Percentiles rank a stretch among this genome's conserved stretches.
Evolutionary conservation across 2,888 invertebrate genomes (phyloP).

Genomic region (Apamea epomidion): DNA sequence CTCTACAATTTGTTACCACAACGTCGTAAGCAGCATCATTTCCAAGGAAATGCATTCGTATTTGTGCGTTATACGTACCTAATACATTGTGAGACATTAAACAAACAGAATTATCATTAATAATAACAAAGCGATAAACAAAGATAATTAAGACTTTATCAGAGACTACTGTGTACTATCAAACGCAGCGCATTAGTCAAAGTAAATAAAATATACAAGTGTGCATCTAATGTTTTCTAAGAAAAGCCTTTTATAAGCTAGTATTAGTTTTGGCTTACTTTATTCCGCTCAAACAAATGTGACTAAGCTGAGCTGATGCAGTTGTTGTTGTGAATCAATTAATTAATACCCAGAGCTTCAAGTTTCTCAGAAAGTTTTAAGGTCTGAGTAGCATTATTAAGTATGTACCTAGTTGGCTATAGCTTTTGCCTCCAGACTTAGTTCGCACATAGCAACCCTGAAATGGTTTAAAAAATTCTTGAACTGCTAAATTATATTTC

Average conservation of each 20-base stretch:
- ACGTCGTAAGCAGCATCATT: slow-evolving; percentile 1
- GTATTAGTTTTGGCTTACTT: slow-evolving; percentile 39
- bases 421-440: neutral
- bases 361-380: neutral
- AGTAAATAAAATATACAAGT: slow-evolving; percentile 54
- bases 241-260: slow-evolving; percentile 58
- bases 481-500: neutral
- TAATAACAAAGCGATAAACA: slow-evolving; percentile 49
- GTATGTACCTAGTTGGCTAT: neutral
- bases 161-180: slow-evolving; percentile 61
- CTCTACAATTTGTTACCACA: neutral
- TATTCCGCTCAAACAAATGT: slow-evolving; percentile 31
- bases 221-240: slow-evolving; percentile 57
- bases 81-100: slow-evolving; percentile 46
- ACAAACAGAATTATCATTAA: slow-evolving; percentile 48
- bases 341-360: neutral
- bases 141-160: slow-evolving; percentile 60
- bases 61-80: neutral
- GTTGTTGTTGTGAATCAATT: neutral
- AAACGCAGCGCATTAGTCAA: slow-evolving; percentile 52
- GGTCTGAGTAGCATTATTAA: neutral
- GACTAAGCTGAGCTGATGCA: slow-evolving; percentile 23
- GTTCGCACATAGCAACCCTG: neutral
- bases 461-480: neutral
- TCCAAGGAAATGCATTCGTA: slow-evolving; percentile 30